Percentiles rank a stretch among this genome's conserved stretches.
These are phyloP conservation scores for Mormyrops attenuatus DNA, from an alignment of 2,797 vertebrate species.

Conservation along the genomic window DNA sequence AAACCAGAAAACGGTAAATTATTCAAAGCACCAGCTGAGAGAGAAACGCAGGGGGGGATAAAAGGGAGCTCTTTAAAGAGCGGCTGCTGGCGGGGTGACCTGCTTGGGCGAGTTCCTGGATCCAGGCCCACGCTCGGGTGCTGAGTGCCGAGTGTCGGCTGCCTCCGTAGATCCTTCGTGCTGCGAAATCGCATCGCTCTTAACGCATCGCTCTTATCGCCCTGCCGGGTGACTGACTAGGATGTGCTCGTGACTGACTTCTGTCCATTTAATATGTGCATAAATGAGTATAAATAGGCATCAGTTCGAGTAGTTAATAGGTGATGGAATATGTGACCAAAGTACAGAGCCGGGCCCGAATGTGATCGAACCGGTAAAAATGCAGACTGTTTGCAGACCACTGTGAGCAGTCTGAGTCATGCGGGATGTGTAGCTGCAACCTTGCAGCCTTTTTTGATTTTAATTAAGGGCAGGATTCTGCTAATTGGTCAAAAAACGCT, in stretches of 20 bases:
- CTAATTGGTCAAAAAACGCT: not conserved
- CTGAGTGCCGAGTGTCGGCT: not conserved
- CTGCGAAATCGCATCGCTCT: not conserved
- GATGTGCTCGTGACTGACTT: not conserved
- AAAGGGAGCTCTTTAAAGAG: not conserved
- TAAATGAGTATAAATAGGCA: not conserved
- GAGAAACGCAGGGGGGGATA: not conserved
- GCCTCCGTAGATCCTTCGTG: not conserved
- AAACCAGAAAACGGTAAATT: not conserved
- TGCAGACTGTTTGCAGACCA: not conserved
- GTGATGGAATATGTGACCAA: not conserved
- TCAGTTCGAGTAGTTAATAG: not conserved
- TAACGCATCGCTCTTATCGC: not conserved
- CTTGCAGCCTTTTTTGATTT: not conserved
- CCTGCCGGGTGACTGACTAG: not conserved
- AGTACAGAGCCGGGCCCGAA: not conserved
- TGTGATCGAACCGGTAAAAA: not conserved
- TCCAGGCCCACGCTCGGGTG: not conserved
- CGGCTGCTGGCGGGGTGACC: not conserved
- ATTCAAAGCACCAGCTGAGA: constrained; percentile 1
- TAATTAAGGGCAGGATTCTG: not conserved
- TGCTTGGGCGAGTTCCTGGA: not conserved
- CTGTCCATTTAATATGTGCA: not conserved
- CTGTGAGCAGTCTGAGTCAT: not conserved
- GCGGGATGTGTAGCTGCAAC: no score